Evolutionary conservation across 2,888 invertebrate genomes (phyloP), one percentile per base, ranked within the genome.

Genomic region (Pegoplata infirma): DNA sequence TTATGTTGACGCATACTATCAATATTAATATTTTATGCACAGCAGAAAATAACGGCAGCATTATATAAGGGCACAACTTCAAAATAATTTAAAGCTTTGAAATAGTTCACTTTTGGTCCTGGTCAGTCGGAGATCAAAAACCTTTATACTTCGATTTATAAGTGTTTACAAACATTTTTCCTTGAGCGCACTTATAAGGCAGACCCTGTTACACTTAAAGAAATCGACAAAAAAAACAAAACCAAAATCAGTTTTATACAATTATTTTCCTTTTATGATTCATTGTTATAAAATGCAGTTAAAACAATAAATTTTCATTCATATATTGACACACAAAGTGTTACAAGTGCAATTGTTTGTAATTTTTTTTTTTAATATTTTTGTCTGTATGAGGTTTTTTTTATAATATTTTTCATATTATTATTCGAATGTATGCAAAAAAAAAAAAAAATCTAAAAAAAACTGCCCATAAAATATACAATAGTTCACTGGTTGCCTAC

Each of bases 341-440:
- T 75, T 79, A 75, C 78, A 79, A 79, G 78, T 79, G 78, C 74
- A 79, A 73, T 77, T 71, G 75, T 79, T 79, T 61, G 59, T 55
- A 69, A 61, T 66, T 71, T 76, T 66, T 71, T 12, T 53, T 49
- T 44, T 36, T 64, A 46, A 51, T 21, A 49, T 56, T 40, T 72
- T 53, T 47, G 16, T 19, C 21, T 66, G 25, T 17, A 63, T 6
- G 44, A 7, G 17, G 7, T 32, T 32, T 25, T 51, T 51, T 23
- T n/a, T 51, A 0, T 23, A 6, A 10, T 14, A 23, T 46, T 55
- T 55, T 67, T 74, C n/a, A n/a, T n/a, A n/a, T n/a, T n/a, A n/a
- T n/a, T n/a, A n/a, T n/a, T n/a, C n/a, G 14, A 66, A 73, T 58
- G 32, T 14, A 40, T 40, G 16, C 36, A 55, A 64, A 36, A 25